Conservation (phyloP, 2,113 vertebrate genomes). For the Xyliphius kryptos region DNA sequence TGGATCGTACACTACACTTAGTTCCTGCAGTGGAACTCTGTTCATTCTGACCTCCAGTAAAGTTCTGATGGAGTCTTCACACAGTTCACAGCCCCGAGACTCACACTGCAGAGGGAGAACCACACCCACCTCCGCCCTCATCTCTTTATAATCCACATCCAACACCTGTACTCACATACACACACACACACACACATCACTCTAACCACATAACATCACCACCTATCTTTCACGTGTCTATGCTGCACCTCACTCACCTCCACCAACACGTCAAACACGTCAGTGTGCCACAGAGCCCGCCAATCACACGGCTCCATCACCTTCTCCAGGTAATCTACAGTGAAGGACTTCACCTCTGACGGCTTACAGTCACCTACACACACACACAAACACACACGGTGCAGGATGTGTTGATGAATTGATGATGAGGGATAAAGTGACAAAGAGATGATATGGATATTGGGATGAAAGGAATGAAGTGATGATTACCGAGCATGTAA, state of each 20-base stretch:
- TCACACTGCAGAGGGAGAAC: slow-evolving; percentile 73
- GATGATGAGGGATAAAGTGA: too few species aligned
- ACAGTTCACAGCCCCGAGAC: slow-evolving; percentile 66
- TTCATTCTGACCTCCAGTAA: slow-evolving; percentile 75
- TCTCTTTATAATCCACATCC: slow-evolving; percentile 65
- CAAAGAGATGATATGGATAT: too few species aligned
- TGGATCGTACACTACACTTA: slow-evolving; percentile 79
- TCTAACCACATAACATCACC: too few species aligned
- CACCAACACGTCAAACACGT: slow-evolving; percentile 81
- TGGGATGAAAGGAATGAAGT: too few species aligned
- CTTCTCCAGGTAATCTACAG: slow-evolving; percentile 85
- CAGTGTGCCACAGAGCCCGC: slow-evolving; percentile 82
- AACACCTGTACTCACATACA: slow-evolving; percentile 62
- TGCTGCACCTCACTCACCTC: too few species aligned
- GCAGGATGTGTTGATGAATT: too few species aligned
- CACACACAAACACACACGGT: neutral
- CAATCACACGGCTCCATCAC: slow-evolving; percentile 83
- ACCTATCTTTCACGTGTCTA: too few species aligned
- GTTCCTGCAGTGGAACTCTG: slow-evolving; percentile 74
- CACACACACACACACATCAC: too few species aligned
- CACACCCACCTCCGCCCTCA: slow-evolving; percentile 75
- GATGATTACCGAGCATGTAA: slow-evolving; percentile 86
- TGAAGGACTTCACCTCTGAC: slow-evolving; percentile 84
- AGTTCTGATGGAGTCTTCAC: slow-evolving; percentile 64
- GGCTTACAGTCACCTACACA: slow-evolving; percentile 85